A percentile compares a stretch with the other conserved stretches of the same genome.
Conservation (phyloP, 2,797 vertebrate species). For the Pseudotriccus pelzelni region DNA sequence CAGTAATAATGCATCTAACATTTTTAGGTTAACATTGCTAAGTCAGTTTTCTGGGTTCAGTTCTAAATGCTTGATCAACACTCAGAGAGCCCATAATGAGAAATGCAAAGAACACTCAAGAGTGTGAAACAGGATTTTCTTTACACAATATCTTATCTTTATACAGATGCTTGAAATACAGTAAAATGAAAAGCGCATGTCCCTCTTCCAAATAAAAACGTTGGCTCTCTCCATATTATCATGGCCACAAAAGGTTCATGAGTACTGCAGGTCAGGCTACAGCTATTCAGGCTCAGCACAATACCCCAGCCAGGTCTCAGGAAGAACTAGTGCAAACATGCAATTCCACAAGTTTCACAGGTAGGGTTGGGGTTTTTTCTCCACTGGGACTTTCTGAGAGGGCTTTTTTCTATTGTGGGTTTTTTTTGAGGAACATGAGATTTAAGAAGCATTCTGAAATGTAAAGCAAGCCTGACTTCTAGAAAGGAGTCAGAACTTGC, state of each 20-base stretch:
- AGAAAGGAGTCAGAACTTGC: background rate
- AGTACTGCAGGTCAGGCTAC: background rate
- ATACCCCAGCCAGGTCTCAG: background rate
- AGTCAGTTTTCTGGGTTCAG: background rate
- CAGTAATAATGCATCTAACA: background rate
- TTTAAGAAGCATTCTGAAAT: background rate
- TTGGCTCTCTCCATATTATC: background rate
- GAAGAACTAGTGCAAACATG: background rate
- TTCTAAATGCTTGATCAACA: background rate
- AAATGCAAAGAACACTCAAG: background rate
- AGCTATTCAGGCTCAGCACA: background rate
- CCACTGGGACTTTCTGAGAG: background rate
- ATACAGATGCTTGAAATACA: background rate
- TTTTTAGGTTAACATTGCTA: background rate
- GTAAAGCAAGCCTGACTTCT: background rate
- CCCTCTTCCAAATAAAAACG: background rate
- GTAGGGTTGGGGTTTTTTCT: rapidly evolving
- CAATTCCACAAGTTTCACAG: background rate
- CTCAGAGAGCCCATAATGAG: rapidly evolving
- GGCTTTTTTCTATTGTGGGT: background rate
- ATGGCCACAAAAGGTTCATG: background rate
- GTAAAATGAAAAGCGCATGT: background rate
- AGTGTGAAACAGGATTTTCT: background rate
- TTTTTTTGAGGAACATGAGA: background rate
- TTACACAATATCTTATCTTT: background rate